Base-by-base conservation (phyloP, 35 echinoderm and acorn worm genomes). In the Anneissia japonica region DNA sequence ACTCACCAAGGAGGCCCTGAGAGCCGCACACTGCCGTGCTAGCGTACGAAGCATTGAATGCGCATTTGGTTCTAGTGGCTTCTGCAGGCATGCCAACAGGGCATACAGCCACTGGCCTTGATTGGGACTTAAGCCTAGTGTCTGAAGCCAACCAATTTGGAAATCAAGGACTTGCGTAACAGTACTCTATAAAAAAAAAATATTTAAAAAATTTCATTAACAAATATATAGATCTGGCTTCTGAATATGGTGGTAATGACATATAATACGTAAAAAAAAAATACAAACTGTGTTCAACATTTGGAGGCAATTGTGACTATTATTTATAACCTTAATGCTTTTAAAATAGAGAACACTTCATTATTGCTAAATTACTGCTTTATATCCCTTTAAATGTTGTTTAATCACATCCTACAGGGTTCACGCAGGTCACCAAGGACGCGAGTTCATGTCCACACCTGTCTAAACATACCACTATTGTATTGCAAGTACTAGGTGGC, bases 31-130 rank as follows among this genome's bases (percentile, higher is more conserved):
- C 2, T 86, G 83, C 30, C 96, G 89, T 41, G 96, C 88, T 72
- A 99, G 76, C 30, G 75, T 82, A 14, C 96, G 77, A 56, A 99
- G 38, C 36, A 86, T 87, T 40, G 96, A 82, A 55, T 89, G 83
- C 30, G 88, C 56, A 38, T 99, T 92, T 0, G 96, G 88, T 26
- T 91, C 39, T 14, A 99, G 34, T 2, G 96, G 96, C 84, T 99
- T 99, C 51, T 93, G 92, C 14, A 99, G 72, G 46, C 92, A 94
- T 5, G 92, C 77, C n/a, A 99, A 38, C 2, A 99, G 82, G 10
- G 91, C 89, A 94, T 91, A 99, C 30, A 99, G 51, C 96, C 96
- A 99, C 45, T 92, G 91, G 29, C 96, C 96, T 79, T 99, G 96
- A 0, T 89, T 73, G 10, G 91, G 79, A 26, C 87, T 89, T 46